Evolutionary conservation across 1,140 invertebrate genomes (phyloP), one percentile per base, ranked within the genome.

Genomic region (Lethrus apterus): DNA sequence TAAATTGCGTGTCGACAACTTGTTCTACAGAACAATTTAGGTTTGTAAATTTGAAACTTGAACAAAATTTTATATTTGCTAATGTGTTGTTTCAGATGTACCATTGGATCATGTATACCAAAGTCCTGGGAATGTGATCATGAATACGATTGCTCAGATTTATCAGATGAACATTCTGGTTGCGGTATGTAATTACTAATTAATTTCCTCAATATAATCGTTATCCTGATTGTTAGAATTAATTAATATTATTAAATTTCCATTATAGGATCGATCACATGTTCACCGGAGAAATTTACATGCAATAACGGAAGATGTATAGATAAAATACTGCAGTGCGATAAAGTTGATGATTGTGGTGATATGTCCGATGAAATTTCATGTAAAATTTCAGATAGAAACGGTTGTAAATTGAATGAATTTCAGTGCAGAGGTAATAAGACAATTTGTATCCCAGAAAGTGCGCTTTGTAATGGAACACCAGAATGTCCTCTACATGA

Each of bases 61-160:
- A 15, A 15, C 4, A 8, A 33, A 33, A 8, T 15, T 8, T 11
- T 7, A 2, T 40, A 21, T 17, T 40, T 11, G 1, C 23, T 23
- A 0, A 18, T 23, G 7, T 2, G 5, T 40, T 21, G 9, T 21
- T 70, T 67, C 48, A 73, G 70, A 56, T 83, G 81, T 53, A 66
- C 73, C 17, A 70, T 62, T 0, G 78, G 79, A 0, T 65, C 70
- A 0, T 94, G 89, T 60, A 84, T 93, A 23, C 70, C 78, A 0
- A 68, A 70, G 11, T 66, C 68, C 1, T 90, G 84, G 81, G 69
- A 75, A 31, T 93, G 89, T 66, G 88, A 93, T 56, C 71, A 74
- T 0, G 66, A 73, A 34, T 54, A 65, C 3, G 86, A 89, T 53
- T 89, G 86, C 57, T 49, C 55, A 1, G 84, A 89, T 59, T 75